Percentiles rank a stretch among this genome's conserved stretches.
phyloP scores from a whole-genome alignment of 2,113 vertebrate species.

The Chaetops frenatus region DNA sequence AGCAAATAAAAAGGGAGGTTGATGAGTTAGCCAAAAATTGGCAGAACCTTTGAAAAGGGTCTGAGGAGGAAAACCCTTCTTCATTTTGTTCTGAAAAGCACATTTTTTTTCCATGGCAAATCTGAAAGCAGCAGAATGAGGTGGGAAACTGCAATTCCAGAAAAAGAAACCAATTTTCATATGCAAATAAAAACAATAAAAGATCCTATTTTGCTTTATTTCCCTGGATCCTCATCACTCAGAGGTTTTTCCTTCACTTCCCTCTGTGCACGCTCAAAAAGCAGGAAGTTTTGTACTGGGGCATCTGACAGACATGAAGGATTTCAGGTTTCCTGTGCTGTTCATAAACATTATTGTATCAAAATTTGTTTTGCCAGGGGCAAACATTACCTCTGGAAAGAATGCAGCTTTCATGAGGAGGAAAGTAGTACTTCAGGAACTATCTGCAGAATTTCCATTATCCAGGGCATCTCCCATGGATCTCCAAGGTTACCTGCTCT shows the following conservation, averaged over 20 bases:
- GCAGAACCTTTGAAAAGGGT: not conserved
- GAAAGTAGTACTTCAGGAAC: constrained; percentile 26
- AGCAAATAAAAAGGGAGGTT: not conserved
- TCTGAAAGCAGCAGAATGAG: not conserved
- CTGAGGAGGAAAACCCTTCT: not conserved
- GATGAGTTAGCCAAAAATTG: not conserved
- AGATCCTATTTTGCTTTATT: not conserved
- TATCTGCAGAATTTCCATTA: constrained; percentile 67
- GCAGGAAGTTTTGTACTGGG: not conserved
- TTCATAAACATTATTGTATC: constrained; percentile 51
- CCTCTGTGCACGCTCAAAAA: not conserved
- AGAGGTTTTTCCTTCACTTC: not conserved
- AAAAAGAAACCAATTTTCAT: not conserved
- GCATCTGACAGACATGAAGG: not conserved
- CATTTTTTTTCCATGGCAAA: not conserved
- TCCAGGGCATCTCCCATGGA: constrained; percentile 56
- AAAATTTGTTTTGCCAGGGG: constrained; percentile 60
- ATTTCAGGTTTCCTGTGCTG: not conserved
- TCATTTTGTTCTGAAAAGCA: not conserved
- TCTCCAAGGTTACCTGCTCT: constrained; percentile 72
- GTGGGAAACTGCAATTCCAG: not conserved
- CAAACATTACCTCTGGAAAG: constrained; percentile 55
- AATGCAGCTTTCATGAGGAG: constrained; percentile 25
- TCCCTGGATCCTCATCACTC: not conserved
- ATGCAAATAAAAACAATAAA: not conserved